Evolutionary conservation across 2,113 vertebrate species (phyloP).

Genomic region (Gavialis gangeticus): DNA sequence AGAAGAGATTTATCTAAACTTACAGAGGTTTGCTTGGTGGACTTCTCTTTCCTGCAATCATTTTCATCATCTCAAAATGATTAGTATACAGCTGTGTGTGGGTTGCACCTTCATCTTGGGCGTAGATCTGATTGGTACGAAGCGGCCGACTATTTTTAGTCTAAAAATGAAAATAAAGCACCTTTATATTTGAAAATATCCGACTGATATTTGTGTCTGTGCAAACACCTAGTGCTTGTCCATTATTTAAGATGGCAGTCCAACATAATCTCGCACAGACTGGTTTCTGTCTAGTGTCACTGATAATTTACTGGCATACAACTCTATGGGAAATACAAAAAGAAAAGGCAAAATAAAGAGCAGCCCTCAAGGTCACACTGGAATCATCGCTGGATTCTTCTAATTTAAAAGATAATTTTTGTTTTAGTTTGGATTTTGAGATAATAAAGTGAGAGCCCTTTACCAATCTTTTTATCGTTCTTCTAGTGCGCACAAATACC

Average conservation of each 20-base stretch:
- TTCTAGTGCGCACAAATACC: constrained; percentile 7
- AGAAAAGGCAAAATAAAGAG: constrained; percentile 67
- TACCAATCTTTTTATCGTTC: constrained; percentile 52
- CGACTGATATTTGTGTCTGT: neutral
- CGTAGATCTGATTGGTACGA: constrained; percentile 93
- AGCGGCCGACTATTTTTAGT: constrained; percentile 93
- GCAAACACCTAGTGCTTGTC: constrained; percentile 51
- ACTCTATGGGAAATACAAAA: constrained; percentile 63
- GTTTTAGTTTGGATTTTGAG: constrained; percentile 69
- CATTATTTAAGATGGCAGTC: constrained; percentile 56
- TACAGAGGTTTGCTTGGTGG: constrained; percentile 92
- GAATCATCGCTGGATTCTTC: constrained; percentile 69
- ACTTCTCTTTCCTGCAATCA: constrained; percentile 93
- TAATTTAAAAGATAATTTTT: constrained; percentile 68
- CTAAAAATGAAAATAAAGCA: constrained; percentile 74
- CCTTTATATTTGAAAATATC: constrained; percentile 25
- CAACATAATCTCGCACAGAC: constrained; percentile 70
- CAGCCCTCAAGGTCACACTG: constrained; percentile 66
- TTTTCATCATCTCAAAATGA: constrained; percentile 93
- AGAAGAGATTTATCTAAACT: constrained; percentile 44
- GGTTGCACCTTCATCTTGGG: constrained; percentile 91
- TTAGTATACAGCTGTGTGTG: constrained; percentile 92
- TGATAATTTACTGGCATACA: constrained; percentile 71
- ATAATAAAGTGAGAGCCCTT: constrained; percentile 65
- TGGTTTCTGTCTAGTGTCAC: constrained; percentile 65